A percentile compares a stretch with the other conserved stretches of the same genome.
These are phyloP conservation scores for Trichonephila clavipes DNA, from an alignment of 1,140 invertebrate species.

Conservation along the genomic window DNA sequence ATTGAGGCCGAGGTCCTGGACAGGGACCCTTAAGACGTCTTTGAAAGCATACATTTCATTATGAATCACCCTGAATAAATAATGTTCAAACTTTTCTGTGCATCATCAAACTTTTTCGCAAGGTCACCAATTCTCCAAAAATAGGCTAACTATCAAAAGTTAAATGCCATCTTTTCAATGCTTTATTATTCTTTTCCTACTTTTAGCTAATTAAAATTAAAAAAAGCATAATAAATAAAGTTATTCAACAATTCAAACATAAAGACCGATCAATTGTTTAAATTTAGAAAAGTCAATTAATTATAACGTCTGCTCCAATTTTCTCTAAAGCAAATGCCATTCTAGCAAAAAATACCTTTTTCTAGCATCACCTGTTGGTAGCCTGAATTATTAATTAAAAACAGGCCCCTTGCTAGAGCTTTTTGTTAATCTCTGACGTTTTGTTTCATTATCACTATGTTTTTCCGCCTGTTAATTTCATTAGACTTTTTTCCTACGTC, in stretches of 20 bases:
- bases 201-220: too few species aligned
- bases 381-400: conserved; percentile 34
- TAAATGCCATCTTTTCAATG: too few species aligned
- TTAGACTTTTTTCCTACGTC: background rate
- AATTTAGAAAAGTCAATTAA: background rate
- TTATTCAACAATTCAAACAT: background rate
- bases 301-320: background rate
- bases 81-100: too few species aligned
- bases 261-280: background rate
- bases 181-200: too few species aligned
- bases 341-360: background rate
- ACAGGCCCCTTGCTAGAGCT: background rate
- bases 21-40: too few species aligned
- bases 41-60: too few species aligned
- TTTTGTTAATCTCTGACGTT: conserved; percentile 38
- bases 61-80: too few species aligned
- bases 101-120: too few species aligned
- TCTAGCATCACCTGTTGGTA: background rate
- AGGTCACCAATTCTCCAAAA: too few species aligned
- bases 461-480: conserved; percentile 59
- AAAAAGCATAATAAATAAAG: too few species aligned
- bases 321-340: background rate
- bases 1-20: too few species aligned
- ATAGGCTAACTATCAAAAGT: too few species aligned
- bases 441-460: conserved; percentile 47